Percentiles rank a stretch among this genome's conserved stretches.
phyloP scores from a whole-genome alignment of 2,888 invertebrate species.

The Oligia latruncula region DNA sequence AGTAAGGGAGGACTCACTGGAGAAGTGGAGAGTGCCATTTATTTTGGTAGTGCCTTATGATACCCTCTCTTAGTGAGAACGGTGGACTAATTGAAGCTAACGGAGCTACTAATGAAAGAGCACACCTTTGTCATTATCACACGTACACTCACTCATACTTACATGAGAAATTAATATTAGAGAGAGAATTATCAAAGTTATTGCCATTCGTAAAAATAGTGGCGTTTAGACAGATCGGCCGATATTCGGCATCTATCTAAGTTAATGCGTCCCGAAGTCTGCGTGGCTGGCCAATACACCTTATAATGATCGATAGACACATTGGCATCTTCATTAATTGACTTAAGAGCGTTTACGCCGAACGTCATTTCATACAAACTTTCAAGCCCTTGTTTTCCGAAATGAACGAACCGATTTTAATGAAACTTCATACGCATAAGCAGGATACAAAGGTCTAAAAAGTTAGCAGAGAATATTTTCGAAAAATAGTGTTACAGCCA shows the following conservation, averaged over 20 bases:
- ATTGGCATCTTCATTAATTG: neutral
- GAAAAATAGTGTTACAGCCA: no score
- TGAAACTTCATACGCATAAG: no score
- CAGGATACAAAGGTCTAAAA: no score
- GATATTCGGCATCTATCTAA: neutral
- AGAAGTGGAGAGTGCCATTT: conserved; percentile 37
- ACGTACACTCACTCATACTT: neutral
- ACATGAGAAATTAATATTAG: neutral
- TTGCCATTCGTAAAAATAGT: neutral
- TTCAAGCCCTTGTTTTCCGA: no score
- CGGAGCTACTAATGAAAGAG: conserved; percentile 16
- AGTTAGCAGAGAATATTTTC: no score
- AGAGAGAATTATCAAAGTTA: neutral
- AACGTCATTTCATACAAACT: no score
- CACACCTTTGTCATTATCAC: neutral
- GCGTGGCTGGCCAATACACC: neutral
- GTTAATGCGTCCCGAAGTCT: neutral
- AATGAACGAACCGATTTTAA: no score
- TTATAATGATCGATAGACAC: neutral
- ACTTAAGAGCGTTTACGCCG: no score
- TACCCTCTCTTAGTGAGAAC: neutral
- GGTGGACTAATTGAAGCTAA: conserved; percentile 16
- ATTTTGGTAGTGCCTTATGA: conserved; percentile 34
- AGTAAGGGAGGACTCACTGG: conserved; percentile 25
- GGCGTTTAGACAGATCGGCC: neutral